Conservation (phyloP, 2,888 invertebrate genomes). For the Euplagia quadripunctaria region DNA sequence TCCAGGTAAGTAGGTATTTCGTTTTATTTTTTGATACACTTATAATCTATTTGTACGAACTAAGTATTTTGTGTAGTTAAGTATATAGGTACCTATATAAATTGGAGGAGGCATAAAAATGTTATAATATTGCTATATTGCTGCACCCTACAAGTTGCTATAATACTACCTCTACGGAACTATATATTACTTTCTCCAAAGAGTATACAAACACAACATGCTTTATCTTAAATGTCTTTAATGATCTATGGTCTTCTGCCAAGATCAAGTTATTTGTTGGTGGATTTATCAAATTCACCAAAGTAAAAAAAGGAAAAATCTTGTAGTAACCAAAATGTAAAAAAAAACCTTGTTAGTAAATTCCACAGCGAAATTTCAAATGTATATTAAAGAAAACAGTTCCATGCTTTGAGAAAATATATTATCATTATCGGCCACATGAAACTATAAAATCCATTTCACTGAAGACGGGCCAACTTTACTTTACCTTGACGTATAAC, state of each 20-base stretch:
- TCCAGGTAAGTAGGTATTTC: too few relatives aligned
- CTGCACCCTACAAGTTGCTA: too few relatives aligned
- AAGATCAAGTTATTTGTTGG: background rate
- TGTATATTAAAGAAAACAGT: background rate
- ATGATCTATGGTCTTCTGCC: background rate
- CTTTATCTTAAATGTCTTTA: background rate
- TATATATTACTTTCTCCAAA: background rate
- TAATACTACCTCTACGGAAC: background rate
- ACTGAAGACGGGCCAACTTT: background rate
- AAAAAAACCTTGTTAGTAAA: background rate
- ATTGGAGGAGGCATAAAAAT: too few relatives aligned
- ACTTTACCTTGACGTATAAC: too few relatives aligned
- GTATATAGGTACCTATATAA: too few relatives aligned
- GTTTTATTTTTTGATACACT: too few relatives aligned
- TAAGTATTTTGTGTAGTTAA: too few relatives aligned
- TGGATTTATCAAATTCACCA: background rate
- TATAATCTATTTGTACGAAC: too few relatives aligned
- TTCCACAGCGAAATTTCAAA: background rate
- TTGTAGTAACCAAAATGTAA: slow-evolving; percentile 2
- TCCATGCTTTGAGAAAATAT: background rate
- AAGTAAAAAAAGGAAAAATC: background rate
- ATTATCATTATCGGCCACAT: background rate
- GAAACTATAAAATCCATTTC: background rate
- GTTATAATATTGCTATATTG: too few relatives aligned
- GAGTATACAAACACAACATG: too few relatives aligned